Base-by-base conservation (phyloP, 2,113 vertebrate genomes). In the Cricetomys ansorgei region DNA sequence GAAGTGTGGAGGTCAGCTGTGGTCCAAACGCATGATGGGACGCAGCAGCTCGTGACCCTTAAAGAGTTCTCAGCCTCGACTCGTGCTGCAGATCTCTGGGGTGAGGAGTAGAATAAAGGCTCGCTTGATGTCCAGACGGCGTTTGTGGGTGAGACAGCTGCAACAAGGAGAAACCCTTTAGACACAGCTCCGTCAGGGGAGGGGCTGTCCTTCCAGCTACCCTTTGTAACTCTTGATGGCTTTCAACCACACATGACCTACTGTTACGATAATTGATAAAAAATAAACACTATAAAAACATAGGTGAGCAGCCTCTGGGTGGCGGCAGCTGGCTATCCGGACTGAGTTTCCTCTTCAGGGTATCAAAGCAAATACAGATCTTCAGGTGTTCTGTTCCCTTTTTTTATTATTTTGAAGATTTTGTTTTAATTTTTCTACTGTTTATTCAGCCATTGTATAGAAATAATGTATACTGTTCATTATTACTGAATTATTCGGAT, bases 91-190 rank as follows among this genome's bases (percentile, higher is more conserved):
- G n/a, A 4, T 29, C 37, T 43, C 57, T 43, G 55, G 50, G 25
- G 16, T 50, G 17, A 11, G 17, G 77, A 31, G 45, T 5, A 5
- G 40, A 67, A 1, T 5, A 0, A n/a, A 9, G 50, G 25, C 9
- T 17, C 8, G 2, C 7, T 3, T 5, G 16, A 12, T 62, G 48
- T 15, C 15, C 8, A 6, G 0, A 2, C 62, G 43, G 34, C 10
- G 0, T 53, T 1, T 3, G 59, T 11, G 11, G 15, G 5, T 0
- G 16, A 10, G 59, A 29, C 17, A 1, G 1, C 23, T 5, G 0
- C 0, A 34, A 29, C 5, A 16, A 23, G 64, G 27, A 57, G 31
- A 48, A 8, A 23, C 59, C 25, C 1, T 37, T 15, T 1, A 21
- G 45, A 13, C 11, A 16, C 1, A 4, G 7, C 34, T 89, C 48